Base-by-base conservation (phyloP, 2,797 vertebrate species). In the Gymnopithys bicolor region DNA sequence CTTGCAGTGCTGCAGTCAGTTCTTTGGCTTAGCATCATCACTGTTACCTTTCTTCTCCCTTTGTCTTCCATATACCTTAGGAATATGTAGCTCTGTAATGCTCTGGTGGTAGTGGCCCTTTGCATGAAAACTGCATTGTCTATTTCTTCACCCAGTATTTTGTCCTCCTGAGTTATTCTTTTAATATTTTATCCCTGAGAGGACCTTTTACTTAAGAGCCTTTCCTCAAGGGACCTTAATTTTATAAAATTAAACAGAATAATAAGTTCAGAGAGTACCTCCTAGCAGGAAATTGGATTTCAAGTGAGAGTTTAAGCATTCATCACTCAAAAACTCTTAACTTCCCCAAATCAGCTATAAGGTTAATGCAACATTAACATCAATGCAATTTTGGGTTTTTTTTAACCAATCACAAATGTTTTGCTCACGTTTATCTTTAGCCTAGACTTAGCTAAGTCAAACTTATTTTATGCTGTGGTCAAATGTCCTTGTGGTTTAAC, bases 341-440 rank as follows among this genome's bases (percentile, higher is more conserved):
- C 53, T 93, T 94, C 46, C 33, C 22, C 18, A 91, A 84, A 95
- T 96, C 91, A 86, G 46, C 58, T 81, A 93, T 96, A 96, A 96
- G 95, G 94, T 96, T 94, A 95, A 96, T 94, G 66, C 46, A 71
- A 59, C 39, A 78, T 94, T 90, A 96, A 62, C 91, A 90, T 93
- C 91, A 82, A 51, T 62, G 25, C 58, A 75, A 78, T 94, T 62
- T 75, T 85, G 56, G 89, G 10, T 13, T 39, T 39, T 93, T 96
- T 90, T 86, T 35, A 90, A 43, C 58, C 83, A 93, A 55, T 96
- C 83, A 84, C 66, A 94, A 94, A 91, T 94, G 75, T 87, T 94
- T 94, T 75, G 27, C 39, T 85, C 62, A 23, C 41, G 46, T 83
- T 94, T 87, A 88, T 90, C 66, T 81, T 93, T 88, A 87, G n/a